Evolutionary conservation across 2,888 invertebrate genomes (phyloP).

Genomic region (Orchesella flavescens): DNA sequence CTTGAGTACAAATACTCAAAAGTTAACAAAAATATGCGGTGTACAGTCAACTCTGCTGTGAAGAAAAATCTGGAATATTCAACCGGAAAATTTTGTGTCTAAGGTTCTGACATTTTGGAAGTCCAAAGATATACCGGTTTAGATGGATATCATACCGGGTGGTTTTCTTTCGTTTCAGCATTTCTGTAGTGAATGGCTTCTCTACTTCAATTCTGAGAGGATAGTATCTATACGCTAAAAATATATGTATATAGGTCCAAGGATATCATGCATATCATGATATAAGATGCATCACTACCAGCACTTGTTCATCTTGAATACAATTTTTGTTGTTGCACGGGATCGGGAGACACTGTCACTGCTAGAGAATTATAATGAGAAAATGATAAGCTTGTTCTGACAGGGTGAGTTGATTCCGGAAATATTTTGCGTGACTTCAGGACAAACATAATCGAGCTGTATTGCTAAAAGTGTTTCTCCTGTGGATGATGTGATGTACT

Average conservation of each 20-base stretch:
- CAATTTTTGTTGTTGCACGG: neutral
- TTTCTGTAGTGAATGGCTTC: slow-evolving; percentile 32
- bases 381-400: slow-evolving; percentile 21
- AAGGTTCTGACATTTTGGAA: slow-evolving; percentile 12
- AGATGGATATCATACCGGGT: neutral
- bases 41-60: too few species aligned
- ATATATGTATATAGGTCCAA: neutral
- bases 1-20: too few species aligned
- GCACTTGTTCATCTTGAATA: neutral
- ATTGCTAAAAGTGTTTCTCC: neutral
- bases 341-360: neutral
- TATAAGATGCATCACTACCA: too few species aligned
- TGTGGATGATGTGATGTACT: too few species aligned
- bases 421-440: neutral
- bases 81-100: slow-evolving; percentile 23
- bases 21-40: too few species aligned
- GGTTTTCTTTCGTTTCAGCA: neutral
- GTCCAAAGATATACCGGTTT: slow-evolving; percentile 12
- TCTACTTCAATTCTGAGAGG: neutral
- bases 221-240: neutral
- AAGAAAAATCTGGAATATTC: neutral
- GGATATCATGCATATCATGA: too few species aligned
- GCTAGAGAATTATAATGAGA: slow-evolving; percentile 10
- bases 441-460: neutral
- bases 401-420: neutral